These are phyloP conservation scores for Chaenogobius annularis DNA, from an alignment of 2,113 vertebrate species.

Conservation along the genomic window DNA sequence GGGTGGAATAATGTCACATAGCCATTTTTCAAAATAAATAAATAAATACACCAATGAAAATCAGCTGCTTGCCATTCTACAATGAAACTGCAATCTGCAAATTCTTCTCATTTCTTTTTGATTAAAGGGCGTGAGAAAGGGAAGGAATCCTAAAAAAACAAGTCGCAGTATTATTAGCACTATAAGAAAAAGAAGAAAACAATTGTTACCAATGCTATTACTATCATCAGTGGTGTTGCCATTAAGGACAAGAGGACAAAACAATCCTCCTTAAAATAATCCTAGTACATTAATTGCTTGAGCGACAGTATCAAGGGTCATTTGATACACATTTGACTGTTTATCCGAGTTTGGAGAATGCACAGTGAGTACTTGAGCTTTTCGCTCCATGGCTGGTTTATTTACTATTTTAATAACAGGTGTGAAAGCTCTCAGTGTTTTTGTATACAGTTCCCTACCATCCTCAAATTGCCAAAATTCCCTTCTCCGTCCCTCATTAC, in stretches of 20 bases:
- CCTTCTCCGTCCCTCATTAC: conserved; percentile 19
- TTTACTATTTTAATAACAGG: conserved; percentile 25
- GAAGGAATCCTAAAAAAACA: no score
- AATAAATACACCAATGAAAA: no score
- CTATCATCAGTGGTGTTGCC: neutral
- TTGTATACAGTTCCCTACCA: conserved; percentile 37
- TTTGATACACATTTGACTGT: neutral
- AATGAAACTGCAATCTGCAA: no score
- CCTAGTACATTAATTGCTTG: neutral
- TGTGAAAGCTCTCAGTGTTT: conserved; percentile 25
- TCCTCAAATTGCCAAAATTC: conserved; percentile 31
- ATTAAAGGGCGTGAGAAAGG: no score
- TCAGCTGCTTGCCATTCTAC: no score
- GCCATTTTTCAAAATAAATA: no score
- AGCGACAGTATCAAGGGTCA: no score
- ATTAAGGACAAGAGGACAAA: neutral
- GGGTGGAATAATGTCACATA: no score
- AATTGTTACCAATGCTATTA: no score
- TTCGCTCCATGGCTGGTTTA: neutral
- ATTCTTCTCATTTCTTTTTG: no score
- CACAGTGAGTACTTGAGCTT: neutral
- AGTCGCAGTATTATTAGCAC: no score
- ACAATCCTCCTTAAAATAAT: neutral
- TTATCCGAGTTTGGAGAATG: neutral
- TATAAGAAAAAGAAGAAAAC: no score